These are phyloP conservation scores for Columba janthina DNA, from an alignment of 2,113 vertebrate genomes.

Conservation along the genomic window DNA sequence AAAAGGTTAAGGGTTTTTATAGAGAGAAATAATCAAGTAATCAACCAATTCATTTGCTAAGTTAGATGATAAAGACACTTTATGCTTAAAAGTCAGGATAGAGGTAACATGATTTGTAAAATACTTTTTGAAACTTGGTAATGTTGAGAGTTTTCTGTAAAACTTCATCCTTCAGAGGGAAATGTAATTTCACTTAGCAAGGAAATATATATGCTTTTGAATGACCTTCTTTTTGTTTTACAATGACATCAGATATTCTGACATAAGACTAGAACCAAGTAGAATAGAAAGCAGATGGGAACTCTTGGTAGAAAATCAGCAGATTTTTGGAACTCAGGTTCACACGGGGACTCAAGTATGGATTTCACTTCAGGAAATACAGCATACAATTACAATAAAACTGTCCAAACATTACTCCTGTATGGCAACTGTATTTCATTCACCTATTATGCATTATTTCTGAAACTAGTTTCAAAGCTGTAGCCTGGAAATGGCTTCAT, in stretches of 20 bases:
- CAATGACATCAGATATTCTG: constrained; percentile 1
- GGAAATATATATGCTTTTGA: background rate
- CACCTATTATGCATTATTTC: background rate
- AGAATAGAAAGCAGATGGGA: background rate
- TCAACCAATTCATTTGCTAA: background rate
- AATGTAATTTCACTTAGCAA: constrained; percentile 3
- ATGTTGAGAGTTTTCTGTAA: background rate
- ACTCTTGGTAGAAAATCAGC: background rate
- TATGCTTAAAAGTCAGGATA: background rate
- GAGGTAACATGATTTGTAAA: background rate
- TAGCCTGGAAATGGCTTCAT: constrained; percentile 1
- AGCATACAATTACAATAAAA: background rate
- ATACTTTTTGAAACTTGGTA: background rate
- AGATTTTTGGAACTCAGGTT: background rate
- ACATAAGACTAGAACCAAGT: background rate
- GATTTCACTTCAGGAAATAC: constrained; percentile 31
- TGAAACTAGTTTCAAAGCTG: constrained; percentile 23
- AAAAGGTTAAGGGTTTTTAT: background rate
- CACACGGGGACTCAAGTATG: background rate
- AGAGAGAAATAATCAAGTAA: background rate
- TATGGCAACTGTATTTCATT: background rate
- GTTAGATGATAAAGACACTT: background rate
- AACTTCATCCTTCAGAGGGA: background rate
- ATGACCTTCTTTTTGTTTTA: constrained; percentile 26
- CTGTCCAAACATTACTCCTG: background rate